These are phyloP conservation scores for Pionites leucogaster DNA, from an alignment of 2,113 vertebrate species.

Conservation along the genomic window DNA sequence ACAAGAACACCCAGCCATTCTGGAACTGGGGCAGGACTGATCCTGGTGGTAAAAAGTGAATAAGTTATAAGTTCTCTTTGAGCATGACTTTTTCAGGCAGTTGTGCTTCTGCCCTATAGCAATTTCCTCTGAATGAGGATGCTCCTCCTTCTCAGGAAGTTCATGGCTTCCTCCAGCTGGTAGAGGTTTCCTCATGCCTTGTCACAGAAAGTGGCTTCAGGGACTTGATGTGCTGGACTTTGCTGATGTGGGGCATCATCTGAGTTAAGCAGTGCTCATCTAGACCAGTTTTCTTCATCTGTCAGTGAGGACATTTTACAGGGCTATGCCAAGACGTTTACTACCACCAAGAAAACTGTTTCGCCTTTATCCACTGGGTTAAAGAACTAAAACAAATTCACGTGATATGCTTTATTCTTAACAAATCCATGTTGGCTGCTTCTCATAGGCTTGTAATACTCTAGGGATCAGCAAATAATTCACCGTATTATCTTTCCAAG, in stretches of 20 bases:
- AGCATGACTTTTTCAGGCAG: background rate
- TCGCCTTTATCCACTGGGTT: background rate
- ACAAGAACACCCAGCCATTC: background rate
- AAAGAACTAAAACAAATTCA: background rate
- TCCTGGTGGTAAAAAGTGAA: background rate
- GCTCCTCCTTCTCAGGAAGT: background rate
- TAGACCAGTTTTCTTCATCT: background rate
- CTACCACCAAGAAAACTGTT: background rate
- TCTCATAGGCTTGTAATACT: background rate
- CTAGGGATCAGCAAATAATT: background rate
- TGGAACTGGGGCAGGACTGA: background rate
- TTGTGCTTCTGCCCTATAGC: fast-evolving
- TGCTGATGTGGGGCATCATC: background rate
- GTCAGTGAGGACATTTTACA: background rate
- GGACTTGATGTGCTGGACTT: background rate
- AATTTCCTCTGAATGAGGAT: background rate
- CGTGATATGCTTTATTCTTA: background rate
- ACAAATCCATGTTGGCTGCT: background rate
- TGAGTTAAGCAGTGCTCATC: background rate
- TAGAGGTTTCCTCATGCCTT: background rate
- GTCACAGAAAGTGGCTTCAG: background rate
- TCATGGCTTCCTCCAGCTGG: background rate
- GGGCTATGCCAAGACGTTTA: background rate
- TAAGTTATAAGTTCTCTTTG: background rate
- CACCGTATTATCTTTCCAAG: background rate